These are phyloP conservation scores for Origma solitaria DNA, from an alignment of 2,113 vertebrate species.

Conservation along the genomic window DNA sequence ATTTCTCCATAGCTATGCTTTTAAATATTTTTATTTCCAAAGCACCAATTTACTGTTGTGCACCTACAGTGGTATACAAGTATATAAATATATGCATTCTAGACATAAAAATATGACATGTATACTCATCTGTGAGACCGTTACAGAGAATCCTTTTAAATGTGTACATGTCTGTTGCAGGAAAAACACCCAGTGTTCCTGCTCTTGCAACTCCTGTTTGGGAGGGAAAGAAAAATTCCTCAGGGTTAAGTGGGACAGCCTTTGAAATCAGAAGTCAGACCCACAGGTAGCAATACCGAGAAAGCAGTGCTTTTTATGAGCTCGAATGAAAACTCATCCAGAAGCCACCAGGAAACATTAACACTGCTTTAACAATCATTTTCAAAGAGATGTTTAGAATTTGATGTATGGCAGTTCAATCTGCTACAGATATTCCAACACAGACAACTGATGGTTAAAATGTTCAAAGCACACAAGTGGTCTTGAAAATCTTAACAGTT, in stretches of 20 bases:
- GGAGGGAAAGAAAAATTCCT: not conserved
- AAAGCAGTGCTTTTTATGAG: not conserved
- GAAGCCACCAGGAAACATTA: not conserved
- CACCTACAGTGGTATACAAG: not conserved
- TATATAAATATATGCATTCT: not conserved
- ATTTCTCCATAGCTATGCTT: not conserved
- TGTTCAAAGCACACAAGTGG: not conserved
- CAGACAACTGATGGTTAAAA: not conserved
- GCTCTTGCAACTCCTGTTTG: not conserved
- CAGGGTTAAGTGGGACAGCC: not conserved
- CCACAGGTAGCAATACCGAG: not conserved
- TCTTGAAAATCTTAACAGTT: not conserved
- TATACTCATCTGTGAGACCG: not conserved
- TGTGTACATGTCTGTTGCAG: not conserved
- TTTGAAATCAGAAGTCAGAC: not conserved
- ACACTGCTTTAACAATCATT: not conserved
- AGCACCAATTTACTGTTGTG: not conserved
- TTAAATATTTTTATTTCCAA: not conserved
- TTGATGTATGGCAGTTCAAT: not conserved
- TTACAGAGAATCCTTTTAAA: not conserved
- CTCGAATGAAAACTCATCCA: not conserved
- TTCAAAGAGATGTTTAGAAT: not conserved
- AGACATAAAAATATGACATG: not conserved
- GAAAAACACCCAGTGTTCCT: not conserved
- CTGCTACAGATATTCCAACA: not conserved